Evolutionary conservation across 2,113 vertebrate species (phyloP).

Genomic region (Willisornis vidua): DNA sequence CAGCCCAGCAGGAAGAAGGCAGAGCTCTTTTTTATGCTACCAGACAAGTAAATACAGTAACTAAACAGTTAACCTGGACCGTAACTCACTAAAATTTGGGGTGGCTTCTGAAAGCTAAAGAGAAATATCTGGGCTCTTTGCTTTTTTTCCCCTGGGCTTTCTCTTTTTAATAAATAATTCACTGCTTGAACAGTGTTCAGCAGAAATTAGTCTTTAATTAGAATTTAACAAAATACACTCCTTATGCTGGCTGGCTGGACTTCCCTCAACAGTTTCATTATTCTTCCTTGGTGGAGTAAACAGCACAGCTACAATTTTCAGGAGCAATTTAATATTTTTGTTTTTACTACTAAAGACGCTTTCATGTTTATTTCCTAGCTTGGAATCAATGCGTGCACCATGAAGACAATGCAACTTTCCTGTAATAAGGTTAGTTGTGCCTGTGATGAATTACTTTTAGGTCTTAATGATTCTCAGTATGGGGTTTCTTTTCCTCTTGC

Average conservation of each 20-base stretch:
- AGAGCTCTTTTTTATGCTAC: background rate
- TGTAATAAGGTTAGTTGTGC: conserved; percentile 1
- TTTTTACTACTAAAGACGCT: background rate
- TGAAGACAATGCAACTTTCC: background rate
- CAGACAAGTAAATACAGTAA: background rate
- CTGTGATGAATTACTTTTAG: conserved; percentile 25
- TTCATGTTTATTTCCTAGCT: conserved; percentile 13
- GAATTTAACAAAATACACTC: conserved; percentile 9
- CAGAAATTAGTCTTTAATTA: conserved; percentile 38
- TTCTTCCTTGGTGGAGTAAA: background rate
- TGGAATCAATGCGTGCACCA: background rate
- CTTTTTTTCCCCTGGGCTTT: background rate
- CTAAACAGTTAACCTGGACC: background rate
- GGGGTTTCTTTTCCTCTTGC: conserved; percentile 19
- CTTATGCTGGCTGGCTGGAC: background rate
- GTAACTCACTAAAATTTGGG: background rate
- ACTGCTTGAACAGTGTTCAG: conserved; percentile 1
- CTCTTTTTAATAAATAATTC: conserved; percentile 26
- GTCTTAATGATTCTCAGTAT: conserved; percentile 13
- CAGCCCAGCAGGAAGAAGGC: background rate
- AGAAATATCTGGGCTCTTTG: background rate
- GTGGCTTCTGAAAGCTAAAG: background rate
- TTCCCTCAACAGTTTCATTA: conserved; percentile 19
- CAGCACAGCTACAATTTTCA: background rate
- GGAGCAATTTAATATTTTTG: background rate